These are phyloP conservation scores for Dexiosoma caninum DNA, from an alignment of 2,888 invertebrate genomes.

Conservation along the genomic window DNA sequence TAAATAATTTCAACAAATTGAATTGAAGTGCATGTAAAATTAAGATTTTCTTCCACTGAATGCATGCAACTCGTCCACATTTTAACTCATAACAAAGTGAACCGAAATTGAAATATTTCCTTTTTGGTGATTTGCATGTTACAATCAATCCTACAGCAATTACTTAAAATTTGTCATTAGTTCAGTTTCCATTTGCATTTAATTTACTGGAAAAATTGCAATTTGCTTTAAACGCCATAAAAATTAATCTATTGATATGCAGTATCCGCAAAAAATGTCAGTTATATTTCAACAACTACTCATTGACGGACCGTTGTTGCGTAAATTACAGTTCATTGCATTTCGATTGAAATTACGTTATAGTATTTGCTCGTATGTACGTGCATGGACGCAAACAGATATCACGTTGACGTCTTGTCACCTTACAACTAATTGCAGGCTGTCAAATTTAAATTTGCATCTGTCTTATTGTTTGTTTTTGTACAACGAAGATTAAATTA, in stretches of 20 bases:
- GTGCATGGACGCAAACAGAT: too few relatives aligned
- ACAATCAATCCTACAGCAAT: too few relatives aligned
- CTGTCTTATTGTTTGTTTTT: slow-evolving; percentile 4
- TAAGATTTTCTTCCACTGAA: too few relatives aligned
- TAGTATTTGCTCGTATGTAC: background rate
- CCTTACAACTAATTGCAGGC: slow-evolving; percentile 54
- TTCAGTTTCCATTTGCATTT: background rate
- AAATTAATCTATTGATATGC: background rate
- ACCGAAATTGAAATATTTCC: too few relatives aligned
- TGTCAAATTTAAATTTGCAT: slow-evolving; percentile 56
- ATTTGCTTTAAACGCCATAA: background rate
- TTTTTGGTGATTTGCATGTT: too few relatives aligned
- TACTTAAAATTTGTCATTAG: background rate
- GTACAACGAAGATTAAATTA: slow-evolving; percentile 25
- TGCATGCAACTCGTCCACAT: background rate
- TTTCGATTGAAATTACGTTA: background rate
- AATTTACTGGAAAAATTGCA: background rate
- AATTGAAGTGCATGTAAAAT: background rate
- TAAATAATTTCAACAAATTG: background rate
- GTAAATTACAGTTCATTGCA: background rate
- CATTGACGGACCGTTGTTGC: background rate
- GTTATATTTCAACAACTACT: background rate
- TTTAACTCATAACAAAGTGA: too few relatives aligned
- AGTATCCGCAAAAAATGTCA: background rate
- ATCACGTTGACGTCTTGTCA: slow-evolving; percentile 50